A percentile compares a stretch with the other conserved stretches of the same genome.
Evolutionary conservation across 2,888 invertebrate species (phyloP).

Genomic region (Callinectes sapidus): DNA sequence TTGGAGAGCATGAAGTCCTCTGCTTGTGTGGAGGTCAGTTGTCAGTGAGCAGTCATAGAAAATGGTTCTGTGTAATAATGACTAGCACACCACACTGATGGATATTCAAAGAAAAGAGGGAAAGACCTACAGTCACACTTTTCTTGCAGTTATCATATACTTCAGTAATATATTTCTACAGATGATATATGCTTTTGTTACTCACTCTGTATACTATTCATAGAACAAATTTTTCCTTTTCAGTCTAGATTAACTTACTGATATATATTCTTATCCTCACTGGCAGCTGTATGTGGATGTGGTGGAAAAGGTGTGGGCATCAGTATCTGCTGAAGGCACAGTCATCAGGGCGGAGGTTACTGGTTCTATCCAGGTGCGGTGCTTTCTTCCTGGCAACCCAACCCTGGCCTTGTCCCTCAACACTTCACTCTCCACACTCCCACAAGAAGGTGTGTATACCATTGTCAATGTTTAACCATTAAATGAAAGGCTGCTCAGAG

Average conservation of each 20-base stretch:
- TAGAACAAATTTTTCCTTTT: no score
- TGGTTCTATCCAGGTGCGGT: constrained; percentile 61
- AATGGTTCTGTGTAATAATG: no score
- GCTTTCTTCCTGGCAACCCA: constrained; percentile 65
- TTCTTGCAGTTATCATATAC: no score
- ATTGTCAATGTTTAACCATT: background rate
- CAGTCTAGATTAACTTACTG: no score
- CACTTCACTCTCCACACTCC: constrained; percentile 53
- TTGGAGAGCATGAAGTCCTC: no score
- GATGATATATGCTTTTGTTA: background rate
- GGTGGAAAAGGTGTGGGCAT: constrained; percentile 71
- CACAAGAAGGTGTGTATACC: constrained; percentile 51
- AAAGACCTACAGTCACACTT: no score
- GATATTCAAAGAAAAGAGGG: no score
- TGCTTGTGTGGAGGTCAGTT: no score
- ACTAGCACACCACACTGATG: no score
- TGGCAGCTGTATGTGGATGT: constrained; percentile 67
- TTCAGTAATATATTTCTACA: background rate
- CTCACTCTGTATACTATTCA: background rate
- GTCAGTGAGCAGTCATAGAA: no score
- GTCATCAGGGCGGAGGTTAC: constrained; percentile 67
- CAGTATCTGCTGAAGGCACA: constrained; percentile 61
- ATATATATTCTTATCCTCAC: background rate
- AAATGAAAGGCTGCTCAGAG: no score
- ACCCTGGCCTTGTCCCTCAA: constrained; percentile 58